Conservation (phyloP, 2,797 vertebrate genomes). For the Enteromius unitaeniatus region DNA sequence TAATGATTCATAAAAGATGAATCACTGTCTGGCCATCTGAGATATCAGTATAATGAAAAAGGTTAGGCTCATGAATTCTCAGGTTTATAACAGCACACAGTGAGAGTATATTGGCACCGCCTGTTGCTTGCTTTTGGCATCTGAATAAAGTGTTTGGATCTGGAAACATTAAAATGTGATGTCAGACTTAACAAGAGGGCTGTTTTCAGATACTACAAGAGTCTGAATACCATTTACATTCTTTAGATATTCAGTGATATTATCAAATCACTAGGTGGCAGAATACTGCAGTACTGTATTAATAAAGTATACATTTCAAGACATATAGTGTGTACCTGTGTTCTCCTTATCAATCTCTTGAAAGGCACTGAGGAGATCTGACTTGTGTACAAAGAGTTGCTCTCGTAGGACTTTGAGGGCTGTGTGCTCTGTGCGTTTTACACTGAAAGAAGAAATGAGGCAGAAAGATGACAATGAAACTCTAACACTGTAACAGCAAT, state of each 20-base stretch:
- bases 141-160: neutral
- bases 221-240: constrained; percentile 4
- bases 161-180: neutral
- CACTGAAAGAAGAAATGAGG: constrained; percentile 71
- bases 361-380: constrained; percentile 86
- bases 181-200: neutral
- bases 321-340: constrained; percentile 70
- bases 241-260: neutral
- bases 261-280: neutral
- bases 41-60: neutral
- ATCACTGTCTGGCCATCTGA: constrained; percentile 10
- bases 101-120: neutral
- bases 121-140: neutral
- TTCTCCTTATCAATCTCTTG: constrained; percentile 77
- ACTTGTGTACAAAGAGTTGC: constrained; percentile 91
- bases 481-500: neutral
- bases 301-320: constrained; percentile 3
- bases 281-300: neutral
- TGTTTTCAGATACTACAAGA: neutral
- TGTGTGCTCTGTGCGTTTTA: constrained; percentile 88
- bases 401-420: constrained; percentile 89
- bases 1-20: neutral
- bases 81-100: neutral
- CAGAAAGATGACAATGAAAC: neutral
- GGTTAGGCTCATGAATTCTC: neutral